phyloP scores from a whole-genome alignment of 2,888 invertebrate species.

The Lasioglossum lativentre region DNA sequence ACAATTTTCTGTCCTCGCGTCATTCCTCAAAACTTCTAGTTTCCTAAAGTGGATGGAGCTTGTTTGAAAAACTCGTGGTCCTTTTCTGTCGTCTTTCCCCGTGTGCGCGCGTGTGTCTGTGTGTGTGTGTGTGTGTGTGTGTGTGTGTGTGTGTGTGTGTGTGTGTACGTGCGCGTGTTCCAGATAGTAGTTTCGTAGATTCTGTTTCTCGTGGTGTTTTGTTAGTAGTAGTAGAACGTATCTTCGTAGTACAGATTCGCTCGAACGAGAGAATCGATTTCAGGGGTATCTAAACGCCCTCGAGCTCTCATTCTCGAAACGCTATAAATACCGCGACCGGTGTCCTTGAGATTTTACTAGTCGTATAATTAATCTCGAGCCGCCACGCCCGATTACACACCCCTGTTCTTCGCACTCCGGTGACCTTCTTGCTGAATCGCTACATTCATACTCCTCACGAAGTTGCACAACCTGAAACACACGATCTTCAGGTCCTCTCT shows the following conservation, averaged over 20 bases:
- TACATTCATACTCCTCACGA: constrained; percentile 6
- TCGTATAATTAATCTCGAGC: constrained; percentile 74
- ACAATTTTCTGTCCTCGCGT: background rate
- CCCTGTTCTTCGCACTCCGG: constrained; percentile 49
- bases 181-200: background rate
- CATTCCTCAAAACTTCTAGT: background rate
- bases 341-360: constrained; percentile 60
- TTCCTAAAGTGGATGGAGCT: background rate
- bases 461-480: background rate
- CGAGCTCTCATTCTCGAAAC: constrained; percentile 9
- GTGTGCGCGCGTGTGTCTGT: background rate
- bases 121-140: background rate
- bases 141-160: background rate
- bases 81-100: background rate
- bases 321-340: constrained; percentile 29
- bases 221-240: background rate
- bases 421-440: constrained; percentile 12
- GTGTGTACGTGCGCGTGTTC: background rate
- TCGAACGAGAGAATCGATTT: background rate
- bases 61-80: background rate
- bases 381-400: constrained; percentile 77
- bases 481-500: background rate
- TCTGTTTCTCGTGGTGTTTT: background rate
- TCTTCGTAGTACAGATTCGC: background rate
- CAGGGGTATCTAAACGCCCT: background rate